phyloP scores from a whole-genome alignment of 1,140 invertebrate genomes.

The Choristoneura fumiferana region DNA sequence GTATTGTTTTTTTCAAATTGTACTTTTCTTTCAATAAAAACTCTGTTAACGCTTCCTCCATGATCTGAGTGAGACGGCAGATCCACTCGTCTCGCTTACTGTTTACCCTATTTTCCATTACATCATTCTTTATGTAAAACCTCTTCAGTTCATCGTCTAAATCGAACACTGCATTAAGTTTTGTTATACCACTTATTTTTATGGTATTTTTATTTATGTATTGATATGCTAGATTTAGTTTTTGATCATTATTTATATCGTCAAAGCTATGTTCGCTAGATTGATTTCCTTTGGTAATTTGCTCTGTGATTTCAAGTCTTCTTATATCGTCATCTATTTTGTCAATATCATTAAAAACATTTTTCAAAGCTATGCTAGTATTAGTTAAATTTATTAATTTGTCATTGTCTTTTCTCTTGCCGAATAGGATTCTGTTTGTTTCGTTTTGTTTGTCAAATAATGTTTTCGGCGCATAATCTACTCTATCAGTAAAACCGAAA shows the following conservation, averaged over 20 bases:
- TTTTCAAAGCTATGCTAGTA: not conserved
- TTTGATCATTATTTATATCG: too few species aligned
- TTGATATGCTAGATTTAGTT: too few species aligned
- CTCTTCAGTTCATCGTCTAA: constrained; percentile 28
- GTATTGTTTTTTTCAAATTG: not conserved
- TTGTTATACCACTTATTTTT: constrained; percentile 3
- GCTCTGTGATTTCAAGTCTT: not conserved
- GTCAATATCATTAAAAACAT: constrained; percentile 12
- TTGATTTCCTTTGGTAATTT: not conserved
- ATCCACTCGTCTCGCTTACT: constrained; percentile 39
- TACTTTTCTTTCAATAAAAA: constrained; percentile 18
- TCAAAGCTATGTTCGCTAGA: too few species aligned
- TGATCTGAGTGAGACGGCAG: constrained; percentile 43
- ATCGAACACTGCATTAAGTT: not conserved
- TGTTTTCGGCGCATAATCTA: too few species aligned
- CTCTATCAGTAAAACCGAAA: too few species aligned
- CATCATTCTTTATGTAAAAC: constrained; percentile 31
- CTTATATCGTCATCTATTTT: not conserved
- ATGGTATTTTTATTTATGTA: not conserved
- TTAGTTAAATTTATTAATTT: constrained; percentile 4
- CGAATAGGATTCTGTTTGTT: too few species aligned
- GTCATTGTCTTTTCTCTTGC: not conserved
- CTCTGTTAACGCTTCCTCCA: constrained; percentile 38
- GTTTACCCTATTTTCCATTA: constrained; percentile 28
- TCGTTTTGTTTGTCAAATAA: too few species aligned